Percentiles rank a stretch among this genome's conserved stretches.
phyloP scores from a whole-genome alignment of 2,888 invertebrate species.

The Serrognathus titanus region DNA sequence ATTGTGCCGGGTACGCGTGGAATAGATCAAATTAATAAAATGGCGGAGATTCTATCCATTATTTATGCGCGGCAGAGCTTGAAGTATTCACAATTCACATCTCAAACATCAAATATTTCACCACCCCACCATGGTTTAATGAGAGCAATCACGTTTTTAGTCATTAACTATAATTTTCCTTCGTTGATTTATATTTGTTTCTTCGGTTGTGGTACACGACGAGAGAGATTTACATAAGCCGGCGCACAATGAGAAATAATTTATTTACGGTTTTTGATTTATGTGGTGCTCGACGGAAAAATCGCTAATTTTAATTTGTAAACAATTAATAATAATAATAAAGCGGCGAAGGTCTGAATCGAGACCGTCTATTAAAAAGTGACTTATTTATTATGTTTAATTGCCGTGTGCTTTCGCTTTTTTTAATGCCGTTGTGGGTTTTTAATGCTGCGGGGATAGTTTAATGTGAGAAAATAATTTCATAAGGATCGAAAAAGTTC shows the following conservation, averaged over 20 bases:
- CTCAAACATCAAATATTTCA: too few species aligned
- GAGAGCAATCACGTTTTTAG: too few species aligned
- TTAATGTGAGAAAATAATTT: too few species aligned
- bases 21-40: too few species aligned
- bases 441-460: too few species aligned
- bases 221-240: neutral
- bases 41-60: too few species aligned
- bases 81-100: too few species aligned
- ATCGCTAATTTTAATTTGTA: neutral
- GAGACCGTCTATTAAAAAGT: neutral
- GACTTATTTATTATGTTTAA: neutral
- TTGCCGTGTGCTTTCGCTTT: neutral
- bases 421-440: too few species aligned
- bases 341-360: neutral
- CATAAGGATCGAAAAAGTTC: too few species aligned
- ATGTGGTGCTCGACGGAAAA: neutral
- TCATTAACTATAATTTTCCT: neutral
- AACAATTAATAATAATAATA: neutral
- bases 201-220: neutral
- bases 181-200: neutral
- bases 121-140: too few species aligned
- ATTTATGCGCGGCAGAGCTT: too few species aligned
- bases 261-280: neutral
- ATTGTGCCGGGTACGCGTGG: too few species aligned
- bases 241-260: neutral